Base-by-base conservation (phyloP, 2,113 vertebrate species). In the Prietella phreatophila region DNA sequence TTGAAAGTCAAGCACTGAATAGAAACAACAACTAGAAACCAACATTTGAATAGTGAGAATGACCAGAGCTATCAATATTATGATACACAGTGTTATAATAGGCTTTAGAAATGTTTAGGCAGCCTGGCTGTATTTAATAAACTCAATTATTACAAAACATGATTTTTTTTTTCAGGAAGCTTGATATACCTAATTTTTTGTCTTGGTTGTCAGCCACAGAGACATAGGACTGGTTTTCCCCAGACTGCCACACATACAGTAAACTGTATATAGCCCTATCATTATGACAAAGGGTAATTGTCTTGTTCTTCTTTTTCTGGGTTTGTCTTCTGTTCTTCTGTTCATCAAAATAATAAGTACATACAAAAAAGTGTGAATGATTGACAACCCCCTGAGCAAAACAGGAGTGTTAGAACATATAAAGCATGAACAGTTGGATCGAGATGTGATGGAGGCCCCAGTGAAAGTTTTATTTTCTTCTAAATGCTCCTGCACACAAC, bases 21-120 rank as follows among this genome's bases (percentile, higher is more conserved):
- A 81, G 42, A 76, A 87, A 63, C 47, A 69, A 75, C 58, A 79
- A 47, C 30, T 6, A 65, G 33, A 13, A 50, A 58, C 36, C 65
- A 87, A 56, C 67, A 25, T 25, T 47, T 27, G 71, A 58, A 75
- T 71, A 86, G 36, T 36, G 78, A 55, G 22, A 42, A 79, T 19
- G 20, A 42, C 50, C 15, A 33, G 15, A 25, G 47, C n/a, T 20
- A 30, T 83, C 4, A 30, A 30, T 30, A 65, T 65, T n/a, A 67
- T 69, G 14, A 69, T 17, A 17, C 8, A 33, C 15, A 69, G 14
- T 1, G 0, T 69, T 69, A 69, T 17, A 75, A 11, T 75, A 30
- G 19, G 50, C 17, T n/a, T 79, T 30, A 79, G 47, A 30, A 6
- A 79, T 79, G 50, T 79, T n/a, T 17, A 79, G 3, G 13, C 25